Base-by-base conservation (phyloP, 2,797 vertebrate species). In the Protonibea diacanthus region DNA sequence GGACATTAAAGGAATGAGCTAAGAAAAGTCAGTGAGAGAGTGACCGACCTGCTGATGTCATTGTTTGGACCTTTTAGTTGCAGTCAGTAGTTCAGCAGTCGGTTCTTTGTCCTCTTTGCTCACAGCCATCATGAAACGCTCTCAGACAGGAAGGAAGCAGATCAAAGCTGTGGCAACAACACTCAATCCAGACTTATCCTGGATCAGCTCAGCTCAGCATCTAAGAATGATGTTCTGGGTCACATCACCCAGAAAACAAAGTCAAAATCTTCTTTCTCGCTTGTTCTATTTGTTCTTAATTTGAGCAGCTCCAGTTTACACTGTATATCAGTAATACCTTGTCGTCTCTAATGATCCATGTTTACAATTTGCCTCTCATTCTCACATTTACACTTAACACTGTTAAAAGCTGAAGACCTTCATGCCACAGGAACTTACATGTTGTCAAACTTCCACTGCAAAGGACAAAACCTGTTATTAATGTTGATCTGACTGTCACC, bases 141-240 rank as follows among this genome's bases (percentile, higher is more conserved):
- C 9, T 1, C 59, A 53, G 58, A 45, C 23, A 38, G 44, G 33
- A 53, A 40, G 70, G 65, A 56, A 60, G 23, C 56, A 44, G 44
- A 67, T 62, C 71, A 79, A 67, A 71, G 66, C 61, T 9, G 27
- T 57, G 66, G 66, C 44, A 45, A 47, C 0, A 5, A 62, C 2
- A 18, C 44, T 23, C 15, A 62, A 38, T 71, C 38, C 67, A 23
- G 67, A 68, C 58, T 67, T 12, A 81, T 76, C 72, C 66, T 23
- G 62, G 71, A 66, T 83, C 72, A 83, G 62, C 61, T 38, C 15
- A 18, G 71, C 56, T 79, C 61, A 62, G 44, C 0, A n/a, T 53
- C 53, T 68, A 9, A 75, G 53, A 23, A 40, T 13, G 6, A 6
- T 27, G 13, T 44, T 44, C 40, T 2, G 47, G 59, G 14, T 38